A percentile compares a stretch with the other conserved stretches of the same genome.
Conservation (phyloP, 1,140 invertebrate genomes). For the Steinernema feltiae region DNA sequence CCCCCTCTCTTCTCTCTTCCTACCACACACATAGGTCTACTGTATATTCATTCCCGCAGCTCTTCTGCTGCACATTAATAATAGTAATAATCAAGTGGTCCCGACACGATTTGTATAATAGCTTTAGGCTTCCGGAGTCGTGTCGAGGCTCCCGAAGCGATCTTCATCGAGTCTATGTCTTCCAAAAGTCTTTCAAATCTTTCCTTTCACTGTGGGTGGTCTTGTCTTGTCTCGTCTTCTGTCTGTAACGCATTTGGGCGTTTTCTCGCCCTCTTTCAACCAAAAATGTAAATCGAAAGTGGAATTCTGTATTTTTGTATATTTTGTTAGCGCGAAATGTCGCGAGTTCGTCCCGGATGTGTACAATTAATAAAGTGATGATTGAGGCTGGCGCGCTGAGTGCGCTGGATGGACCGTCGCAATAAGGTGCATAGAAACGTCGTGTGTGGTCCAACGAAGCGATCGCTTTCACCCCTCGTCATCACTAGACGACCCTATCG, state of each 20-base stretch:
- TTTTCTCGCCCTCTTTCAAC: background rate
- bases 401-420: too few species aligned
- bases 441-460: too few species aligned
- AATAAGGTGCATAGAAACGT: too few species aligned
- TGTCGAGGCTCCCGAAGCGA: background rate
- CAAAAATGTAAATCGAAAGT: background rate
- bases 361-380: background rate
- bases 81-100: background rate
- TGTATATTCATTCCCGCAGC: background rate
- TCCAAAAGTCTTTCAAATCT: slow-evolving; percentile 1
- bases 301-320: background rate
- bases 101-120: background rate
- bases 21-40: background rate
- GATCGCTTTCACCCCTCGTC: too few species aligned
- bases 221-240: background rate
- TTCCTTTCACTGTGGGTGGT: background rate
- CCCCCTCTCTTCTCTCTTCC: too few species aligned
- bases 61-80: too few species aligned
- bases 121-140: slow-evolving; percentile 13
- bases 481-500: too few species aligned
- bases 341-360: background rate
- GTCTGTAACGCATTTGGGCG: background rate
- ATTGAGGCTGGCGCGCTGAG: too few species aligned
- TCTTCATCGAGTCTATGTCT: slow-evolving; percentile 12
- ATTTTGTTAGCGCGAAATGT: background rate